Conservation (phyloP, 2,888 invertebrate species). For the Cosmia trapezina region DNA sequence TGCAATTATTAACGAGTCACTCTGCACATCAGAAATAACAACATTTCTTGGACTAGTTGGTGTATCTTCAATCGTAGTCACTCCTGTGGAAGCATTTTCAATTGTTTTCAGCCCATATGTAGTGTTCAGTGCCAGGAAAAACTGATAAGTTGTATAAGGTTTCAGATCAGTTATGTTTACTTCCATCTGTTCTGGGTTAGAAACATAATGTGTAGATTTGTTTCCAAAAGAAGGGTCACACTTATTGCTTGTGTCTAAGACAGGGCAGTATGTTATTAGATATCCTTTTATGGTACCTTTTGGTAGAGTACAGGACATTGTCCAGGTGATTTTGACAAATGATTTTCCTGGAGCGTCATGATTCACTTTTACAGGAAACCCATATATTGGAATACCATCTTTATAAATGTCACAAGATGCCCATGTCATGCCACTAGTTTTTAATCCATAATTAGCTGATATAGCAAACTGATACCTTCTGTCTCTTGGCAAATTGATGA, state of each 20-base stretch:
- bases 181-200: constrained; percentile 86
- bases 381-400: constrained; percentile 89
- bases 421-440: constrained; percentile 96
- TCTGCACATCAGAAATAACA: constrained; percentile 90
- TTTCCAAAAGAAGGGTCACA: constrained; percentile 88
- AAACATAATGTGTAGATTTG: constrained; percentile 78
- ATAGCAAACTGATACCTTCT: constrained; percentile 94
- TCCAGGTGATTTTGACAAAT: constrained; percentile 92
- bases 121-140: constrained; percentile 92
- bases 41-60: constrained; percentile 91
- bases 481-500: constrained; percentile 91
- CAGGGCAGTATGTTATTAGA: constrained; percentile 93
- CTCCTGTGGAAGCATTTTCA: constrained; percentile 90
- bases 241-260: constrained; percentile 86
- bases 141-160: constrained; percentile 94
- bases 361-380: constrained; percentile 83
- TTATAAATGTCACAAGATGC: constrained; percentile 92
- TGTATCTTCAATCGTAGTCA: constrained; percentile 93
- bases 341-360: constrained; percentile 83
- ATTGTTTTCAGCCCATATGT: constrained; percentile 82
- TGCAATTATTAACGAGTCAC: constrained; percentile 91
- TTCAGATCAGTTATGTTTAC: constrained; percentile 91
- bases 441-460: constrained; percentile 92
- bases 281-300: constrained; percentile 94
- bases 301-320: constrained; percentile 93